Percentiles rank a stretch among this genome's conserved stretches.
Evolutionary conservation across 2,797 vertebrate genomes (phyloP).

Genomic region (Myotis vivesi): DNA sequence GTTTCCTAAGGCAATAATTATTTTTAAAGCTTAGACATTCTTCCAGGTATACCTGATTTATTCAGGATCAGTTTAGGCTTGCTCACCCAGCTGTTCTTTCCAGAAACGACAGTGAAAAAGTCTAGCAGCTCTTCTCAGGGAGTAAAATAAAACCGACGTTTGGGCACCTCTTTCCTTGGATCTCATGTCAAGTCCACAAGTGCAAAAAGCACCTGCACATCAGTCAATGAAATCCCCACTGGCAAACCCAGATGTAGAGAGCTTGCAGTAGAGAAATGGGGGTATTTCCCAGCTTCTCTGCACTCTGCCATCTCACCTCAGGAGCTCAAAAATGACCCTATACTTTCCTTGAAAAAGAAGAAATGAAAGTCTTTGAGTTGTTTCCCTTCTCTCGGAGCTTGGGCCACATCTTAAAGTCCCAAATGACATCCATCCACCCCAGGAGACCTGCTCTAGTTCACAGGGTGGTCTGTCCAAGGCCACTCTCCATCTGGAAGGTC

Average conservation of each 20-base stretch:
- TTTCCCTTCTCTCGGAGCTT: background rate
- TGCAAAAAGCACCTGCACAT: background rate
- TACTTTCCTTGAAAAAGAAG: background rate
- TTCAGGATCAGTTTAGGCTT: background rate
- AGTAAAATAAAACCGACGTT: constrained; percentile 6
- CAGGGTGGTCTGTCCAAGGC: background rate
- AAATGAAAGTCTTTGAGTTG: background rate
- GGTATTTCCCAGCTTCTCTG: background rate
- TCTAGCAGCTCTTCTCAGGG: background rate
- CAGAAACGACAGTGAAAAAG: background rate
- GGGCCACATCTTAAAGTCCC: background rate
- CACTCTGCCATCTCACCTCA: background rate
- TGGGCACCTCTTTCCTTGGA: background rate
- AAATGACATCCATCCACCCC: background rate
- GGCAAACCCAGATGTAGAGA: background rate
- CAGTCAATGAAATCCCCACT: background rate
- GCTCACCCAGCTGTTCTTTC: background rate
- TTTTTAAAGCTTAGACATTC: constrained; percentile 14
- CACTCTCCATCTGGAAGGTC: background rate
- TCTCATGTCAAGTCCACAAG: background rate
- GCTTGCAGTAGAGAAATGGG: background rate
- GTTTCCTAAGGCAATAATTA: constrained; percentile 7
- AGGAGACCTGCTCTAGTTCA: background rate
- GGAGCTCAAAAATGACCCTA: background rate
- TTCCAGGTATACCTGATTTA: background rate